Conservation (phyloP, 1,140 invertebrate genomes). For the Pseudomyrmex flavicornis region DNA sequence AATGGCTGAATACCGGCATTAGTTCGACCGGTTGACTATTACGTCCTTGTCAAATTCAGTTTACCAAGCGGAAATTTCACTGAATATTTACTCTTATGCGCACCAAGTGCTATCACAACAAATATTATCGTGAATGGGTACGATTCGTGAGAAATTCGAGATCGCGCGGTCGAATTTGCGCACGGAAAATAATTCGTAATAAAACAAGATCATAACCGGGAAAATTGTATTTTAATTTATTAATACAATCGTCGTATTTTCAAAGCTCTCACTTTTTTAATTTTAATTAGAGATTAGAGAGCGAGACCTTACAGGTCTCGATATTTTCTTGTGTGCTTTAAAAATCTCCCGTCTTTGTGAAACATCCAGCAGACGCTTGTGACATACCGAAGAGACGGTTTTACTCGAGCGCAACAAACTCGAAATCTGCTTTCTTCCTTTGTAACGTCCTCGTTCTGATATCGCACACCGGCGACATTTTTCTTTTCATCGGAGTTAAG, state of each 20-base stretch:
- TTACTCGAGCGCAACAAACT: background rate
- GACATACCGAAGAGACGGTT: background rate
- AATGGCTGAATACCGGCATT: conserved; percentile 23
- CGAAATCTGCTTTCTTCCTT: conserved; percentile 37
- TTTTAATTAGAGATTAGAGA: too few relatives aligned
- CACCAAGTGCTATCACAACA: conserved; percentile 3
- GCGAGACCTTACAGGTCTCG: background rate
- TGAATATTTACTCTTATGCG: conserved; percentile 5
- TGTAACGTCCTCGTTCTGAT: conserved; percentile 29
- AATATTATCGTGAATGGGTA: conserved; percentile 23
- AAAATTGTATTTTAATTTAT: background rate
- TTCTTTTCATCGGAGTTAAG: conserved; percentile 40
- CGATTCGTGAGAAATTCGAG: background rate
- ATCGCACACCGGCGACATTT: conserved; percentile 38
- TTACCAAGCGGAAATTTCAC: conserved; percentile 27
- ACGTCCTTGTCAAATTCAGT: conserved; percentile 18
- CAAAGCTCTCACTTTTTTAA: too few relatives aligned
- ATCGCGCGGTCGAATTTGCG: background rate
- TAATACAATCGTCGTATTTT: background rate
- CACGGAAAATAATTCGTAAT: background rate
- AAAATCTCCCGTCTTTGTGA: background rate
- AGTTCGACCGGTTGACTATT: conserved; percentile 24
- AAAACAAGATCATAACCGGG: background rate
- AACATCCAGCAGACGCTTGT: background rate
- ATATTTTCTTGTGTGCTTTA: background rate